Evolutionary conservation across 2,113 vertebrate genomes (phyloP).

Genomic region (Megaleporinus macrocephalus): DNA sequence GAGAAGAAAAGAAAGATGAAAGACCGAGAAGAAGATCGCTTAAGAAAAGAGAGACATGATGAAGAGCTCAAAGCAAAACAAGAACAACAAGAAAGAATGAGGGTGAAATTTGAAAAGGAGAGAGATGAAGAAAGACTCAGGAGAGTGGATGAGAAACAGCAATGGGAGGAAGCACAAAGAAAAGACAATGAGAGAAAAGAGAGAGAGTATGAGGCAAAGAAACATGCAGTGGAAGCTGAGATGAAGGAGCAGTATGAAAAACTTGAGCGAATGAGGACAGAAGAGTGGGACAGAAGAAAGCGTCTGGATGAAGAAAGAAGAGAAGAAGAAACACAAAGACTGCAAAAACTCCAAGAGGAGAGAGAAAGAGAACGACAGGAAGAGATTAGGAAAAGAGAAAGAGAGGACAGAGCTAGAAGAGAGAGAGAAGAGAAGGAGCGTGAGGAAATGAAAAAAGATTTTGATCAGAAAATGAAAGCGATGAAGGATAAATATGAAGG

Average conservation of each 20-base stretch:
- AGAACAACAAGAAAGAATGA: no score
- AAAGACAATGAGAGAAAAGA: neutral
- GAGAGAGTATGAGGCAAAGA: neutral
- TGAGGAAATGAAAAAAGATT: neutral
- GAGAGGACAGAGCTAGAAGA: neutral
- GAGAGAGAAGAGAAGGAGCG: neutral
- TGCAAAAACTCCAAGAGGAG: neutral
- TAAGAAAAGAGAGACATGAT: no score
- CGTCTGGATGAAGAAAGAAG: neutral
- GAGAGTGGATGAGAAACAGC: neutral
- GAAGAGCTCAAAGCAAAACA: no score
- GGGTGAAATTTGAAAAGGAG: neutral
- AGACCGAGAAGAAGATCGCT: no score
- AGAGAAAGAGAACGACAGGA: neutral
- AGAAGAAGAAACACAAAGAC: neutral
- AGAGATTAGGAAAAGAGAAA: neutral
- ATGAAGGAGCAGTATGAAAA: neutral
- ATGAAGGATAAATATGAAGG: neutral
- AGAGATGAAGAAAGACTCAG: neutral
- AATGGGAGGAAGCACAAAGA: neutral
- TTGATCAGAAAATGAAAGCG: neutral
- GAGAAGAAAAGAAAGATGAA: no score
- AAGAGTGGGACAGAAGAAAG: slow-evolving; percentile 9
- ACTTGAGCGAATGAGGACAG: no score
- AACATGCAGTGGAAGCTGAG: neutral